Conservation (phyloP, 1,140 invertebrate genomes). For the Nixonia krombeini region DNA sequence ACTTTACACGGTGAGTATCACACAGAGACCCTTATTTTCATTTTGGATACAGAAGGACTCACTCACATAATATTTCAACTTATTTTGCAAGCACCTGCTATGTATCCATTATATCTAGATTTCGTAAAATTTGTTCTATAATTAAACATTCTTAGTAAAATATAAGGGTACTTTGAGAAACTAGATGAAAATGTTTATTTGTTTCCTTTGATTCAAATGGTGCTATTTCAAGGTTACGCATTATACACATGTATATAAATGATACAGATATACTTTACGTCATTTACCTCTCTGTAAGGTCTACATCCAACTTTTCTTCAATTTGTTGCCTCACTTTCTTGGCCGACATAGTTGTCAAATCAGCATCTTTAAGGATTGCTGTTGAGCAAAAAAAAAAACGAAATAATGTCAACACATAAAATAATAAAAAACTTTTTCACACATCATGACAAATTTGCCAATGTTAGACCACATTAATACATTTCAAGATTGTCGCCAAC, state of each 20-base stretch:
- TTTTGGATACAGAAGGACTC: slow-evolving; percentile 57
- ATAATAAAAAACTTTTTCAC: no score
- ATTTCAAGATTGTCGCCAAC: no score
- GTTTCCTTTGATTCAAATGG: no score
- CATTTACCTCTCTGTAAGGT: slow-evolving; percentile 77
- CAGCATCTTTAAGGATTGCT: slow-evolving; percentile 91
- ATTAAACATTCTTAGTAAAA: slow-evolving; percentile 1
- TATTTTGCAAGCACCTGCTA: slow-evolving; percentile 41
- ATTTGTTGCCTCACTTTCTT: slow-evolving; percentile 92
- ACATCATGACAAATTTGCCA: no score
- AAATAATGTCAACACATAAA: background rate
- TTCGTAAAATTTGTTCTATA: background rate
- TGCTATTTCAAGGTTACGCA: no score
- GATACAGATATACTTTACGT: background rate
- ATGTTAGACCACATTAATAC: no score
- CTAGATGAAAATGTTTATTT: no score
- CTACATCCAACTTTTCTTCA: slow-evolving; percentile 84
- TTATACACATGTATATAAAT: background rate
- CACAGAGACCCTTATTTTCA: slow-evolving; percentile 63
- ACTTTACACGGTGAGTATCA: slow-evolving; percentile 48
- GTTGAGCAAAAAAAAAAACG: slow-evolving; percentile 13
- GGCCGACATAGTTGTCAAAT: slow-evolving; percentile 85
- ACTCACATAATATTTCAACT: slow-evolving; percentile 32
- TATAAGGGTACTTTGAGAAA: background rate
- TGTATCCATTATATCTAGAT: slow-evolving; percentile 37